These are phyloP conservation scores for Penaeus chinensis DNA, from an alignment of 1,140 invertebrate genomes.

Conservation along the genomic window DNA sequence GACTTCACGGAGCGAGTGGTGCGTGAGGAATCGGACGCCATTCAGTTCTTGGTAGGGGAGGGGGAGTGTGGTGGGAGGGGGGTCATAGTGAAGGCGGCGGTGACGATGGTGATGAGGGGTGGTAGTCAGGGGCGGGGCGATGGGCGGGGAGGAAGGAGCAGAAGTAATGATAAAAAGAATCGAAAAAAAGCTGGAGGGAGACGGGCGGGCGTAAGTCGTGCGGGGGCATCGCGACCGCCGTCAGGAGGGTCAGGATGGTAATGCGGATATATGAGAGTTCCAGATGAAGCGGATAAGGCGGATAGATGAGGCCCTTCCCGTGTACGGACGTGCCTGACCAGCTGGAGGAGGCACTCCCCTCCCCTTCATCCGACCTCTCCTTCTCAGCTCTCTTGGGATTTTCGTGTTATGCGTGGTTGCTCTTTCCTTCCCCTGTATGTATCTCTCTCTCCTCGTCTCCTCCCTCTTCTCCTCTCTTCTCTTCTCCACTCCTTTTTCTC, in stretches of 20 bases:
- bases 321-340: background rate
- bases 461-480: background rate
- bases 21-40: too few species aligned
- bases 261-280: slow-evolving; percentile 40
- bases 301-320: slow-evolving; percentile 22
- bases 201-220: background rate
- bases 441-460: background rate
- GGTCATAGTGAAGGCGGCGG: background rate
- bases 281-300: slow-evolving; percentile 31
- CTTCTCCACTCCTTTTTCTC: background rate
- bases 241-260: slow-evolving; percentile 15
- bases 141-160: background rate
- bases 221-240: background rate
- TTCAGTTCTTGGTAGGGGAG: too few species aligned
- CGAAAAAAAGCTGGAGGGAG: background rate
- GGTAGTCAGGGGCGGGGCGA: background rate
- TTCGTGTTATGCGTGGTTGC: too few species aligned
- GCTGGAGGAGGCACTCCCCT: background rate
- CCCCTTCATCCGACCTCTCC: background rate
- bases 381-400: background rate
- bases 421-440: too few species aligned
- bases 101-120: too few species aligned
- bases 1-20: too few species aligned
- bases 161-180: background rate
- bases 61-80: too few species aligned